These are phyloP conservation scores for Shinisaurus crocodilurus DNA, from an alignment of 2,113 vertebrate genomes.

Conservation along the genomic window DNA sequence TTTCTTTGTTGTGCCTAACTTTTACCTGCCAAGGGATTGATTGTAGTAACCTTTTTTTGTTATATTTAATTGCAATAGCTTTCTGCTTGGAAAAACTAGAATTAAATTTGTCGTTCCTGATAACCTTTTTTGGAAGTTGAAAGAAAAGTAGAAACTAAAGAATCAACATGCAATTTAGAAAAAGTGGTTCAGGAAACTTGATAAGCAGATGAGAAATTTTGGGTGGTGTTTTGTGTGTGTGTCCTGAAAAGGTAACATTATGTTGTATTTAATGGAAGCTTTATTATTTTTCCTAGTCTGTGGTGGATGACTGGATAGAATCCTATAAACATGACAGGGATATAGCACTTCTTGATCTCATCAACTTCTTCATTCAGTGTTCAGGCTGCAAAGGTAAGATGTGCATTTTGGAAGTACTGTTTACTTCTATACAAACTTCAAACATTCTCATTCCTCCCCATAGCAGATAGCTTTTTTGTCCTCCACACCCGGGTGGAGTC, in stretches of 20 bases:
- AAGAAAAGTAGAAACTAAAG: neutral
- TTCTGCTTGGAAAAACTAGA: neutral
- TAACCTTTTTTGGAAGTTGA: neutral
- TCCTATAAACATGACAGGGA: slow-evolving; percentile 97
- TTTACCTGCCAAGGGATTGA: neutral
- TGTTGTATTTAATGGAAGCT: neutral
- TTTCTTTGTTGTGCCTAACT: neutral
- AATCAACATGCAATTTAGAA: neutral
- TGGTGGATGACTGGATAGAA: slow-evolving; percentile 99
- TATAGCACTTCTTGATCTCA: slow-evolving; percentile 96
- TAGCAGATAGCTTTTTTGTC: neutral
- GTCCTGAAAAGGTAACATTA: neutral
- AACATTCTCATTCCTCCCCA: neutral
- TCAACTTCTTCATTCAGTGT: slow-evolving; percentile 99
- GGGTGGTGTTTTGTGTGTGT: neutral
- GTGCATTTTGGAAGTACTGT: slow-evolving; percentile 34
- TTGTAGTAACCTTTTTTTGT: neutral
- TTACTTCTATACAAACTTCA: neutral
- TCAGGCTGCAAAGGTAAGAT: slow-evolving; percentile 97
- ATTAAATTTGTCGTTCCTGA: neutral
- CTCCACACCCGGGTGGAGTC: neutral
- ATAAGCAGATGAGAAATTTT: neutral
- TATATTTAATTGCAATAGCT: neutral
- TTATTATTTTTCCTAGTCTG: slow-evolving; percentile 83
- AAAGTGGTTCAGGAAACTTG: neutral